Conservation (phyloP, 2,113 vertebrate genomes). For the Hymenochirus boettgeri region DNA sequence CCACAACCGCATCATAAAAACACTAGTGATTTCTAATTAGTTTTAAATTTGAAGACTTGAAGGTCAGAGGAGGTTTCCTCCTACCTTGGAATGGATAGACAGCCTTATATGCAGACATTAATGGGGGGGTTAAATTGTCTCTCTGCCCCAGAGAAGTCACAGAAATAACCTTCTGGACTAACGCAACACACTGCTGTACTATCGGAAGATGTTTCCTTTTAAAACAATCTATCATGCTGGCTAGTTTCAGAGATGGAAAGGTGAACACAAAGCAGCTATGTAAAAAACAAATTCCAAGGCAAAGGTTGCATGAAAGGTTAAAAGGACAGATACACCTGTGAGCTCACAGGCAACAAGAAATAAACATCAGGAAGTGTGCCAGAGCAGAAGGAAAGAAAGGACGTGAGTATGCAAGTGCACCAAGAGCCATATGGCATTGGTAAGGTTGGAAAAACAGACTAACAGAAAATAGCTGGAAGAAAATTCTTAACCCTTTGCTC, state of each 20-base stretch:
- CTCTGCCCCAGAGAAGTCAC: too few relatives aligned
- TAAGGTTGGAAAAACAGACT: conserved; percentile 30
- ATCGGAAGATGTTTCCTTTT: conserved; percentile 30
- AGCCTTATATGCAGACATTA: too few relatives aligned
- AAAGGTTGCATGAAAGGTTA: conserved; percentile 14
- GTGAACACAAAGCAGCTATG: conserved; percentile 14
- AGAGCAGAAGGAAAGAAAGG: conserved; percentile 19
- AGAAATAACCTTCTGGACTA: too few relatives aligned
- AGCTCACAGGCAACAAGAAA: conserved; percentile 15
- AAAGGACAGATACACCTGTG: conserved; percentile 36
- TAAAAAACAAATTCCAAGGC: conserved; percentile 23
- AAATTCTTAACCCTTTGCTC: too few relatives aligned
- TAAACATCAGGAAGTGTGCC: conserved; percentile 32
- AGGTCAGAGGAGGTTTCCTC: too few relatives aligned
- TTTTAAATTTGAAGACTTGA: too few relatives aligned
- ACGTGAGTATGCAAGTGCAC: not conserved
- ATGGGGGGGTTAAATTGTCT: too few relatives aligned
- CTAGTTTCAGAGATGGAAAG: conserved; percentile 27
- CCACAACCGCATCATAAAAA: too few relatives aligned
- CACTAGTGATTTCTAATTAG: too few relatives aligned
- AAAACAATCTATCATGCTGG: conserved; percentile 21
- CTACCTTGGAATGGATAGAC: too few relatives aligned
- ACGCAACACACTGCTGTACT: too few relatives aligned
- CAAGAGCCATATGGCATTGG: conserved; percentile 29
- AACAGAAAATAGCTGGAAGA: too few relatives aligned